A percentile compares a stretch with the other conserved stretches of the same genome.
Conservation (phyloP, 2,113 vertebrate genomes). For the Lanius collurio region DNA sequence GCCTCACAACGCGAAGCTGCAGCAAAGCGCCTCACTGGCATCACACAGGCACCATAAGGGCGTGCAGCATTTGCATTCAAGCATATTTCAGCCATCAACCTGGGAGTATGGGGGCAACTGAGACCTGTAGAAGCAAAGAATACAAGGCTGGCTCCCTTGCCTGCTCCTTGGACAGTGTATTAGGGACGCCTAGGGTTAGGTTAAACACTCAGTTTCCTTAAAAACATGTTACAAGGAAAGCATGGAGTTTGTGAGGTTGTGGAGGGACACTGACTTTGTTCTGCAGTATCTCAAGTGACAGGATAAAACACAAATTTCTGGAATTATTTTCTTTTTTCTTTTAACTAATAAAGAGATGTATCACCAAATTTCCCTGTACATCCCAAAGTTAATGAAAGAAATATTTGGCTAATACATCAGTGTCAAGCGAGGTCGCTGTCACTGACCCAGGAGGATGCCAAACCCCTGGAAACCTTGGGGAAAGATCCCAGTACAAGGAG, state of each 20-base stretch:
- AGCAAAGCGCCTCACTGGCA: neutral
- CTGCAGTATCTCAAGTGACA: neutral
- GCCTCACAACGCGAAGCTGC: neutral
- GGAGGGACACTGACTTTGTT: neutral
- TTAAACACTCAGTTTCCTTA: neutral
- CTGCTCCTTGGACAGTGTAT: neutral
- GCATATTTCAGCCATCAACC: constrained; percentile 21
- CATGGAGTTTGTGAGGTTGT: neutral
- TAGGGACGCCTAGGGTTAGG: neutral
- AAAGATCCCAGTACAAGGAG: neutral
- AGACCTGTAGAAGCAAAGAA: neutral
- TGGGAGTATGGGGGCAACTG: neutral
- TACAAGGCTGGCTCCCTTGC: neutral
- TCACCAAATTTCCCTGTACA: neutral
- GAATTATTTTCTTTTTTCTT: neutral
- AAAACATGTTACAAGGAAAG: neutral
- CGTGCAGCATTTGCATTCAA: neutral
- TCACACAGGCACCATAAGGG: neutral
- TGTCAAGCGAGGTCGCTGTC: fast-evolving
- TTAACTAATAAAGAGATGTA: neutral
- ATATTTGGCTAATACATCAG: neutral
- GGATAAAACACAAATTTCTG: neutral
- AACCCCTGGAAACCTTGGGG: neutral
- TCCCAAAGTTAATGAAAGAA: neutral
- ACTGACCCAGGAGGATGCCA: neutral